Evolutionary conservation across 1,140 invertebrate genomes (phyloP).

Genomic region (Pseudomyrmex cubaensis): DNA sequence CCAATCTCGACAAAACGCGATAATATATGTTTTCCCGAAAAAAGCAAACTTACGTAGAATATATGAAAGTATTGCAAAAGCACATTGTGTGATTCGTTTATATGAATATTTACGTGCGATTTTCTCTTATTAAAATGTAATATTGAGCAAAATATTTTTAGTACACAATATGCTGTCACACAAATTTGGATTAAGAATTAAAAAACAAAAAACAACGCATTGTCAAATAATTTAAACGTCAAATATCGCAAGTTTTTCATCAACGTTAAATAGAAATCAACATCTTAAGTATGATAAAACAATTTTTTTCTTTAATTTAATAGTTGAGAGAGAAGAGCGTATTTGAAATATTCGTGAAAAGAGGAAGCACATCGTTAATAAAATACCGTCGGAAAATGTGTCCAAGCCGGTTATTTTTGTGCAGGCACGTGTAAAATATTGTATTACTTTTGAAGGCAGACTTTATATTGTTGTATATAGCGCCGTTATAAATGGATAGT

Average conservation of each 20-base stretch:
- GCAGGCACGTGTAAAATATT: conserved; percentile 53
- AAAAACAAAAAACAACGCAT: too few relatives aligned
- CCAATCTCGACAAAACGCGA: conserved; percentile 4
- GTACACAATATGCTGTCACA: too few relatives aligned
- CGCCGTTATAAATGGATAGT: conserved; percentile 36
- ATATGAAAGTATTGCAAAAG: too few relatives aligned
- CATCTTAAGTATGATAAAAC: conserved; percentile 14
- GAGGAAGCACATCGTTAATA: conserved; percentile 32
- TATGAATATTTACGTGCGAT: too few relatives aligned
- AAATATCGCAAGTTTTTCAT: conserved; percentile 21
- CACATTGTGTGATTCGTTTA: too few relatives aligned
- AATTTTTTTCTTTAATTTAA: conserved; percentile 33
- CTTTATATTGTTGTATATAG: conserved; percentile 34
- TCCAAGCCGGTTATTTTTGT: conserved; percentile 39
- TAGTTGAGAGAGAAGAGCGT: background rate
- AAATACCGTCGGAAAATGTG: conserved; percentile 33
- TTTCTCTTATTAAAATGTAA: too few relatives aligned
- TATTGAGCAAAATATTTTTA: too few relatives aligned
- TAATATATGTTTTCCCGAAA: background rate
- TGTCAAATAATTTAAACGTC: background rate
- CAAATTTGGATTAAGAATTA: too few relatives aligned
- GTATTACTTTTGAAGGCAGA: conserved; percentile 42
- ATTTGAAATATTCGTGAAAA: conserved; percentile 4
- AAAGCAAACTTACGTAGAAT: too few relatives aligned
- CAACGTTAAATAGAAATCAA: background rate